Conservation (phyloP, 2,888 invertebrate genomes). For the Spialia ferax region DNA sequence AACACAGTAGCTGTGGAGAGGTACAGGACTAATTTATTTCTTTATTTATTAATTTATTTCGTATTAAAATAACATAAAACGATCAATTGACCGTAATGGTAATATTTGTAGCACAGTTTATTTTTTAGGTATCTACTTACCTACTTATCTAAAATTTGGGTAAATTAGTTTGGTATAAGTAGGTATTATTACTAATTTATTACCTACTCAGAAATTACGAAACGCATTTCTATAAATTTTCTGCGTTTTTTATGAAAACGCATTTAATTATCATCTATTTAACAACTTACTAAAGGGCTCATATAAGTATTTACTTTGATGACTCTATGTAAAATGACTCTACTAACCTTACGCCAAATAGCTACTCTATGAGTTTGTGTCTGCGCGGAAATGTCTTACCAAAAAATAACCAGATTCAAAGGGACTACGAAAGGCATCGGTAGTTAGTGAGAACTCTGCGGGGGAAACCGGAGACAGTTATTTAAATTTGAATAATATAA, state of each 20-base stretch:
- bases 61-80: background rate
- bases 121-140: too few species aligned
- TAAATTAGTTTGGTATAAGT: too few species aligned
- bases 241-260: too few species aligned
- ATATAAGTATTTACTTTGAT: too few species aligned
- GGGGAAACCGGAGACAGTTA: conserved; percentile 87
- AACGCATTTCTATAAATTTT: too few species aligned
- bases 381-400: conserved; percentile 73
- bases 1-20: conserved; percentile 62
- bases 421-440: conserved; percentile 80
- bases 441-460: conserved; percentile 74
- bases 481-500: conserved; percentile 88
- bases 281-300: too few species aligned
- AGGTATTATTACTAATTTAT: too few species aligned
- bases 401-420: conserved; percentile 77
- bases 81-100: background rate
- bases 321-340: too few species aligned
- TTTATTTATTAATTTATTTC: background rate
- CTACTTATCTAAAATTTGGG: too few species aligned
- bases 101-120: too few species aligned
- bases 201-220: too few species aligned
- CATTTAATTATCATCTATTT: too few species aligned
- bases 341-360: background rate
- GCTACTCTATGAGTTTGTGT: conserved; percentile 57
- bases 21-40: conserved; percentile 22